Base-by-base conservation (phyloP, 2,888 invertebrate genomes). In the Villa cingulata region DNA sequence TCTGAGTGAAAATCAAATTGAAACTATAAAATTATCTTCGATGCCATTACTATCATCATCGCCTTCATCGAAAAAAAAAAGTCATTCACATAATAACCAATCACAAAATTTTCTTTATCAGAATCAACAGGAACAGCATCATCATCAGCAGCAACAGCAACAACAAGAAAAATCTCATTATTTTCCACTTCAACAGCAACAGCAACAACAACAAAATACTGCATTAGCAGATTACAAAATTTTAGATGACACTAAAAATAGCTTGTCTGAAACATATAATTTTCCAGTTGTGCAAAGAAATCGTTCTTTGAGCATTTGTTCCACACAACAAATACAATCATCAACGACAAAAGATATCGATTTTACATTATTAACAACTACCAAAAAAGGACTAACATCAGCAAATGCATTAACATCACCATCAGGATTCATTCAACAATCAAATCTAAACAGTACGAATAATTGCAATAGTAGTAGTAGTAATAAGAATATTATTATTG, bases 61-160 rank as follows among this genome's bases (percentile, higher is more conserved):
- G 12, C 23, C 36, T 36, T 18, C 44, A 27, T 51, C 7, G 55
- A 46, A 36, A 54, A 48, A 16, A 45, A 51, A 12, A 40, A n/a
- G 6, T 14, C 12, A 42, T 12, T 18, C 32, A 43, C 19, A 34
- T 20, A 45, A 37, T n/a, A 17, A 23, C 12, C 2, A 36, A 34
- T 39, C 37, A n/a, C 36, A 19, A 2, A 4, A 29, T 39, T 32
- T 15, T 4, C 36, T 43, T 12, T 32, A 49, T 29, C 52, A 54
- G 49, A 40, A 54, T 48, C 50, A 55, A 51, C 53, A 51, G 17
- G 43, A 44, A 17, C 50, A 43, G 5, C 53, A 54, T 48, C 41
- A 54, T 48, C 50, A 55, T 49, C 53, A 54, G 49, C 41, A 54
- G 48, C 50, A 55, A 50, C 53, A 51, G 17, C 46, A 45, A 17